phyloP scores from a whole-genome alignment of 2,113 vertebrate genomes.

The Dipodomys stephensi region DNA sequence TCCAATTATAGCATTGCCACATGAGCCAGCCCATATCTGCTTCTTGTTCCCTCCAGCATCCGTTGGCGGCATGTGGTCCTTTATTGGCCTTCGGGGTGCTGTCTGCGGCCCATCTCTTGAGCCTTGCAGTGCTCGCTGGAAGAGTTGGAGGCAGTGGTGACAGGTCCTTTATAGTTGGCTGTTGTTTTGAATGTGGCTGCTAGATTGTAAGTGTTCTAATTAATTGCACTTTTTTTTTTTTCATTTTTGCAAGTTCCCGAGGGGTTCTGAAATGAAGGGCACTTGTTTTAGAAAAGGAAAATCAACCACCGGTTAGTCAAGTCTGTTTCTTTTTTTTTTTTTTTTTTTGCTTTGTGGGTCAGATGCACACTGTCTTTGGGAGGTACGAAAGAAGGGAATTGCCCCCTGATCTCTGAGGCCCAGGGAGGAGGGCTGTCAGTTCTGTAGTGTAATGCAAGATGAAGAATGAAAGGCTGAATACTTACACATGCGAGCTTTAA shows the following conservation, averaged over 20 bases:
- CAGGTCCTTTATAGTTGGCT: not conserved
- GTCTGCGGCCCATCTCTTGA: constrained; percentile 6
- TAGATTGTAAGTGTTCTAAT: constrained; percentile 64
- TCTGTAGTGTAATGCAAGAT: not conserved
- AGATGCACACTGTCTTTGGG: not conserved
- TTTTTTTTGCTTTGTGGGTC: not conserved
- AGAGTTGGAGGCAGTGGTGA: not conserved
- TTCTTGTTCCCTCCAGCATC: not conserved
- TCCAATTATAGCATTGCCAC: not conserved
- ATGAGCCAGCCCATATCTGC: not conserved
- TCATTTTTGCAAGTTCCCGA: constrained; percentile 9
- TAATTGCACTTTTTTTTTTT: constrained; percentile 61
- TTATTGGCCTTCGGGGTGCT: constrained; percentile 9
- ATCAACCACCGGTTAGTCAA: not conserved
- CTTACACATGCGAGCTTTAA: not conserved
- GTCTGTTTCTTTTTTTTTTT: not conserved
- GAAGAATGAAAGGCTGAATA: not conserved
- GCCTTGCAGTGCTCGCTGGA: not conserved
- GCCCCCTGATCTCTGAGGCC: not conserved
- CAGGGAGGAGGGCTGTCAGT: not conserved
- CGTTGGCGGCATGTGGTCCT: not conserved
- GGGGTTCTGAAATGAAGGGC: constrained; percentile 47
- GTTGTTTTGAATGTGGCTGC: constrained; percentile 52
- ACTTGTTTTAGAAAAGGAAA: not conserved
- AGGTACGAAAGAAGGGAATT: not conserved